Conservation (phyloP, 2,888 invertebrate species). For the Neoaliturus tenellus region DNA sequence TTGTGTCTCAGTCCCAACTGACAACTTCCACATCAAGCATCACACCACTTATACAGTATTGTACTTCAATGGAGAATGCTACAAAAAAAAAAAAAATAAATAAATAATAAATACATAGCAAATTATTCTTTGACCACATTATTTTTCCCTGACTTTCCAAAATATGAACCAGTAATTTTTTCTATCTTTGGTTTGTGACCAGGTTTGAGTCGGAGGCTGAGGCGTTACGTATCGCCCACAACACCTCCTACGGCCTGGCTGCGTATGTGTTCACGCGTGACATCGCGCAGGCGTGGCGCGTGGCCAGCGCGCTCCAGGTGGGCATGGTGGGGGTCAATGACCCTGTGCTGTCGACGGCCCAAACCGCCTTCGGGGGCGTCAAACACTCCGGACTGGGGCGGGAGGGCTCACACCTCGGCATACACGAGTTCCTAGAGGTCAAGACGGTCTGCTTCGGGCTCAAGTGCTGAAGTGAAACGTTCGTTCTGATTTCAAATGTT, state of each 20-base stretch:
- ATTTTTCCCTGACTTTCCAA: too few relatives aligned
- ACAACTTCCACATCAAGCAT: too few relatives aligned
- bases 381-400: conserved; percentile 97
- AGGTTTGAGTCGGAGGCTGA: conserved; percentile 93
- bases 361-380: conserved; percentile 97
- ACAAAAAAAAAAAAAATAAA: too few relatives aligned
- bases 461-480: too few relatives aligned
- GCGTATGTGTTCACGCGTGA: conserved; percentile 95
- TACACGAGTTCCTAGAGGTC: conserved; percentile 92
- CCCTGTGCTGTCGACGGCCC: conserved; percentile 92
- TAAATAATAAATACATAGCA: too few relatives aligned
- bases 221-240: conserved; percentile 88
- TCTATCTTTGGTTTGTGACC: too few relatives aligned
- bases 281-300: conserved; percentile 91
- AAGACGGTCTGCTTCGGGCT: conserved; percentile 92
- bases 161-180: too few relatives aligned
- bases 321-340: conserved; percentile 98
- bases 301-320: conserved; percentile 88
- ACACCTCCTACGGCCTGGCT: conserved; percentile 88
- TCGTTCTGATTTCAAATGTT: too few relatives aligned
- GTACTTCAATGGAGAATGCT: too few relatives aligned
- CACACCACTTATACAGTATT: too few relatives aligned
- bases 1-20: too few relatives aligned
- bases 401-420: conserved; percentile 94
- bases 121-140: too few relatives aligned